phyloP scores from a whole-genome alignment of 2,113 vertebrate genomes.

The Callocephalon fimbriatum region DNA sequence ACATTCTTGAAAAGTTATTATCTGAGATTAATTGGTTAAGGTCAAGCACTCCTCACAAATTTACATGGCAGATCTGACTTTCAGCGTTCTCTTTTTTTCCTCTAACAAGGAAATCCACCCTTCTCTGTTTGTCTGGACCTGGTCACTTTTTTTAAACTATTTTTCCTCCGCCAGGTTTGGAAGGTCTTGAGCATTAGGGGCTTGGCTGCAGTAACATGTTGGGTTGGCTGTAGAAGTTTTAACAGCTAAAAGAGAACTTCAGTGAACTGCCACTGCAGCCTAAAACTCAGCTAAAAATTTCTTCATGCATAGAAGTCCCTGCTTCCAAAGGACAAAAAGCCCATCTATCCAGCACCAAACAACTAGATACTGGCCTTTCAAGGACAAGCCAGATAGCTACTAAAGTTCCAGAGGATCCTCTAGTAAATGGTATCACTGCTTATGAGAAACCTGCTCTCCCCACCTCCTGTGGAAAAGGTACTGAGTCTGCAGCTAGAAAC shows the following conservation, averaged over 20 bases:
- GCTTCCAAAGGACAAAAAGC: background rate
- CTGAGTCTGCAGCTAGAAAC: background rate
- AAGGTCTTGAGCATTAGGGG: background rate
- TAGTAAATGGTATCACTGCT: background rate
- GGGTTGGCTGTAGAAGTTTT: background rate
- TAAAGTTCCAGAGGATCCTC: background rate
- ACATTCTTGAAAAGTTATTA: background rate
- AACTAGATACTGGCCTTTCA: background rate
- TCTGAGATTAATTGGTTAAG: conserved; percentile 10
- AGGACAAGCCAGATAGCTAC: background rate
- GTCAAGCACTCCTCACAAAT: conserved; percentile 5
- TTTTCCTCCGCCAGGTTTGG: background rate
- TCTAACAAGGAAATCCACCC: background rate
- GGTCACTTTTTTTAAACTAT: background rate
- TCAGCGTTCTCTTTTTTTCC: background rate
- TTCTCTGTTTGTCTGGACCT: background rate
- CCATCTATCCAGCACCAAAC: background rate
- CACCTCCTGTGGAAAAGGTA: background rate
- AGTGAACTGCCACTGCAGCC: background rate
- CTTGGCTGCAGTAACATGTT: background rate
- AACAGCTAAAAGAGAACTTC: background rate
- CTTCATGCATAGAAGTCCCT: background rate
- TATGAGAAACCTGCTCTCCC: background rate
- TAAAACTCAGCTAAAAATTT: background rate
- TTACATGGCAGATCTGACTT: background rate